Base-by-base conservation (phyloP, 2,888 invertebrate genomes). In the Rosalia funebris region DNA sequence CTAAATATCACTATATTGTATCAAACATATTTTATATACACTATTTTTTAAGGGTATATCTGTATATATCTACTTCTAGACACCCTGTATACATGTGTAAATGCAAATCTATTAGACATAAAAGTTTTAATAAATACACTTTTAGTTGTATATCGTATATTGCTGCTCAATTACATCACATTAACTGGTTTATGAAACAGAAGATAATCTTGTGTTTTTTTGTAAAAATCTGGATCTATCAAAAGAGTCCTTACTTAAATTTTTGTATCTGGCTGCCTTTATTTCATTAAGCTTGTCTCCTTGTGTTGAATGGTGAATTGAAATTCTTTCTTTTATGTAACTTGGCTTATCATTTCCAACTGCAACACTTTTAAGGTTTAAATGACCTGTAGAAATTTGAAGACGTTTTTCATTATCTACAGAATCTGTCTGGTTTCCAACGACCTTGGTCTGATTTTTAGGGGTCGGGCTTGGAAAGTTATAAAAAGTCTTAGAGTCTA, bases 271-370 rank as follows among this genome's bases (percentile, higher is more conserved):
- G 1, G 46, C 9, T 2, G 60, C 60, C 41, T 72, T 72, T 14
- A 69, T 72, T 54, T 68, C 63, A 53, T 72, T 71, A 25, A 71
- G 54, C 25, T 66, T 68, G 50, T 71, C 71, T 9, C 71, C 71
- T 45, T 71, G 71, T 2, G 66, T 69, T 1, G 53, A 19, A 7
- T 16, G 37, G 19, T 7, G 15, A 20, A 19, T 50, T 14, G 34
- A 1, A 31, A 14, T 10, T 10, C 16, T 54, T 36, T 59, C 14
- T 32, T 54, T 25, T 15, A 41, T 15, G 10, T 34, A 37, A 42
- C 12, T 9, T n/a, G 25, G 11, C 41, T 25, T 53, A 17, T 44
- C 36, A 9, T 25, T 20, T 17, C 15, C 37, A 32, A 47, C 1
- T 14, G 32, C 14, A 9, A n/a, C 2, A 25, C 9, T 31, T 46